Base-by-base conservation (phyloP, 2,797 vertebrate genomes). In the Lutjanus campechanus region DNA sequence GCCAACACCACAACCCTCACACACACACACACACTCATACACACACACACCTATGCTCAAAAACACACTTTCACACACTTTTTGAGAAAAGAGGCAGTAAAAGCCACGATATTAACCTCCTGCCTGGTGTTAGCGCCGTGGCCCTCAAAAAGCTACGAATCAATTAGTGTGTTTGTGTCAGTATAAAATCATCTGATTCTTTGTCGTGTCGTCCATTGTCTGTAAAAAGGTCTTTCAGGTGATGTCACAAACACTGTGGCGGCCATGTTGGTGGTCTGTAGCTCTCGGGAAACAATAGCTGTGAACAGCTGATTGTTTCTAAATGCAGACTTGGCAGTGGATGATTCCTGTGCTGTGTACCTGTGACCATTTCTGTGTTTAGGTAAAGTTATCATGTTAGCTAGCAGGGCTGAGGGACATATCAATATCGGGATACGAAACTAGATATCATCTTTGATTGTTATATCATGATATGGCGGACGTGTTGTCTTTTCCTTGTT, bases 1-100 rank as follows among this genome's bases (percentile, higher is more conserved):
- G 91, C 92, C 92, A 93, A 93, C 91, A 92, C 91, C 90, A 84
- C 90, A 90, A 70, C 84, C 84, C 83, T 75, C 81, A 67, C 65
- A 73, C 76, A 72, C 22, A 67, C 60, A 83, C 66, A 77, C 36
- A 56, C 54, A 56, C 50, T 68, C 76, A 75, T 54, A 66, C 68
- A 77, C 54, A 58, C 56, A 79, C 54, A 36, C 54, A 66, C 43
- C 11, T 13, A 62, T 47, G 53, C 73, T 47, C 58, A 63, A 46
- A 50, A 12, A 64, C 64, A 73, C 64, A 65, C 73, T 76, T 70
- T 77, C 59, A 90, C 82, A 91, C 79, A 82, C 66, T 76, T 87
- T 36, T 90, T 81, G 74, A 82, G 75, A 82, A 90, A 90, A 90
- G 70, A 72, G 74, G 83, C 80, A 81, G 73, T 90, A 81, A 91